A percentile compares a stretch with the other conserved stretches of the same genome.
These are phyloP conservation scores for Adelognathus sp. DNA, from an alignment of 2,888 invertebrate species.

Conservation along the genomic window DNA sequence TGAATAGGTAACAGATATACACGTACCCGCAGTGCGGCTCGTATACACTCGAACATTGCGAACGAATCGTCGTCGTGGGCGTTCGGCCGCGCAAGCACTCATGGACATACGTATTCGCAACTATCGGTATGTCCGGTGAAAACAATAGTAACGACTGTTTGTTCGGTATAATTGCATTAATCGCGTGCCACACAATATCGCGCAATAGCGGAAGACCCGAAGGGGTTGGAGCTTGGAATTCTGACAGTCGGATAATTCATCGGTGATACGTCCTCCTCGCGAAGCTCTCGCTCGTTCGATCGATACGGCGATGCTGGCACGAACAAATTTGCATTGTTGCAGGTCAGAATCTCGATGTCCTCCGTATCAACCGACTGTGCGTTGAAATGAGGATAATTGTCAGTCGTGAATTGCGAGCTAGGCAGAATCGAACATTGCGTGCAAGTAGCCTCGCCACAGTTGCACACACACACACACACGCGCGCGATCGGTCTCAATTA, in stretches of 20 bases:
- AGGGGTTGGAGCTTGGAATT: not conserved
- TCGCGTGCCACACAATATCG: not conserved
- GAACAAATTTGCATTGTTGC: not conserved
- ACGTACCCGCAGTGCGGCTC: conserved; percentile 6
- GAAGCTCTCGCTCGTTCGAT: not conserved
- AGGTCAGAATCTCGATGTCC: not conserved
- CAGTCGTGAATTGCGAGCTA: not conserved
- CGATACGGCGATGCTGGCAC: not conserved
- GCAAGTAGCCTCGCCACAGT: not conserved
- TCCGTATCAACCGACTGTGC: not conserved
- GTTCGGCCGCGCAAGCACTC: conserved; percentile 4
- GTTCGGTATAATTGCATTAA: conserved; percentile 32
- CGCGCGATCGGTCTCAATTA: not conserved
- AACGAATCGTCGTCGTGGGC: not conserved
- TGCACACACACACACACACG: not conserved
- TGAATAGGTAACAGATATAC: too few relatives aligned
- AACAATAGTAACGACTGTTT: conserved; percentile 35
- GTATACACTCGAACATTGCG: not conserved
- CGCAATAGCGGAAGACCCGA: not conserved
- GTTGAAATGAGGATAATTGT: not conserved
- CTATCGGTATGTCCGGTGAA: not conserved
- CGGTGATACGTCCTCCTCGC: not conserved
- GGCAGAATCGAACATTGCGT: not conserved
- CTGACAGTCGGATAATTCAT: not conserved
- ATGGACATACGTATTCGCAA: not conserved